Base-by-base conservation (phyloP, 1,140 invertebrate genomes). In the Drosophila novamexicana region DNA sequence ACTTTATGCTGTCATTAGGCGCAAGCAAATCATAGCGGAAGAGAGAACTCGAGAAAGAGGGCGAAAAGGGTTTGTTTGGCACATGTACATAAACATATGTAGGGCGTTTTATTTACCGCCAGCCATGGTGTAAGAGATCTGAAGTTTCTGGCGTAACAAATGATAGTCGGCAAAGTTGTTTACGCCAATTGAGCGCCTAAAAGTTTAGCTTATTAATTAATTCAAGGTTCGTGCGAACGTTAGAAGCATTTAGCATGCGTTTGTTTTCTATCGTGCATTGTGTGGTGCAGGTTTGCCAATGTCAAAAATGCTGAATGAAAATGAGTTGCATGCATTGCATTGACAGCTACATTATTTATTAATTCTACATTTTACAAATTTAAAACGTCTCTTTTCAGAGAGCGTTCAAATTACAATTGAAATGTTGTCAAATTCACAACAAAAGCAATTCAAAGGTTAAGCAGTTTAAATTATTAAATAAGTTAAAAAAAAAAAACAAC, bases 181-280 rank as follows among this genome's bases (percentile, higher is more conserved):
- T 70, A 64, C 53, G 59, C 59, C 47, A 64, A 53, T 75, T 53
- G 63, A 79, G 53, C 34, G 34, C 36, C 61, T 50, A 40, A 86
- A 86, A 88, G 76, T 86, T 86, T 79, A 89, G 84, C 89, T 88
- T 88, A 88, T 89, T 88, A 88, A 88, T 88, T 88, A 88, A 88
- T 89, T 86, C 79, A 69, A 78, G 83, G 65, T 61, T 81, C 75
- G 59, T 80, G 81, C 57, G 58, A 72, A 45, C 7, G 53, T 10
- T 36, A 12, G 34, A 9, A 40, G 50, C 29, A 36, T 16, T 66
- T 29, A 14, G 44, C 10, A 58, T 10, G 22, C 34, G 18, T 18
- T 9, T 7, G 18, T 18, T 16, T 47, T 29, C 61, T 9, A 3
- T 7, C 9, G n/a, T 10, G 10, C 16, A 49, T 16, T 62, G 6